Evolutionary conservation across 2,797 vertebrate species (phyloP).

Genomic region (Meda fulgida): DNA sequence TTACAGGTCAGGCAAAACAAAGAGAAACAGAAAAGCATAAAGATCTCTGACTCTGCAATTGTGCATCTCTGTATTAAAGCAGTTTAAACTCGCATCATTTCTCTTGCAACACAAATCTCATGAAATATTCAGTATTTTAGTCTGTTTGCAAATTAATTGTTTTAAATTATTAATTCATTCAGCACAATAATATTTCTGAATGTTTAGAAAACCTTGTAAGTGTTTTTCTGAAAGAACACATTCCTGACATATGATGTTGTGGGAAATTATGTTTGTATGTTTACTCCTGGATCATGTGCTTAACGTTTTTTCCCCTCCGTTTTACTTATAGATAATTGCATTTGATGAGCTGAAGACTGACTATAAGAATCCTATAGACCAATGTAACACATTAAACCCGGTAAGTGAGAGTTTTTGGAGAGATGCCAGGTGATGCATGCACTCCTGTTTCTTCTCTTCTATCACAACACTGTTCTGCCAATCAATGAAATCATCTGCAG

Average conservation of each 20-base stretch:
- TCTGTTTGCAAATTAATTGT: not conserved
- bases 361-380: slow-evolving; percentile 99
- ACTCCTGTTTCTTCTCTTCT: slow-evolving; percentile 53
- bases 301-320: not conserved
- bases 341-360: slow-evolving; percentile 99
- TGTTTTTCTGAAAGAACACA: not conserved
- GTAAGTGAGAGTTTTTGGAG: slow-evolving; percentile 79
- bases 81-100: not conserved
- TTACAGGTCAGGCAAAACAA: not conserved
- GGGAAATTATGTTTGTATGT: not conserved
- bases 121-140: not conserved
- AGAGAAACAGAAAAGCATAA: not conserved
- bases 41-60: not conserved
- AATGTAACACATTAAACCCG: slow-evolving; percentile 99
- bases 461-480: slow-evolving; percentile 76
- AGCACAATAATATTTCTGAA: not conserved
- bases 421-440: slow-evolving; percentile 45
- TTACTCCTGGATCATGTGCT: not conserved
- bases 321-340: slow-evolving; percentile 90
- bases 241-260: not conserved
- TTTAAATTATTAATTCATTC: not conserved
- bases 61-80: not conserved
- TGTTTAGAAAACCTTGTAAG: not conserved
- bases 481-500: slow-evolving; percentile 86
- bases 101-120: no score